Evolutionary conservation across 1,140 invertebrate species (phyloP).

Genomic region (Pemphigus obesinymphae): DNA sequence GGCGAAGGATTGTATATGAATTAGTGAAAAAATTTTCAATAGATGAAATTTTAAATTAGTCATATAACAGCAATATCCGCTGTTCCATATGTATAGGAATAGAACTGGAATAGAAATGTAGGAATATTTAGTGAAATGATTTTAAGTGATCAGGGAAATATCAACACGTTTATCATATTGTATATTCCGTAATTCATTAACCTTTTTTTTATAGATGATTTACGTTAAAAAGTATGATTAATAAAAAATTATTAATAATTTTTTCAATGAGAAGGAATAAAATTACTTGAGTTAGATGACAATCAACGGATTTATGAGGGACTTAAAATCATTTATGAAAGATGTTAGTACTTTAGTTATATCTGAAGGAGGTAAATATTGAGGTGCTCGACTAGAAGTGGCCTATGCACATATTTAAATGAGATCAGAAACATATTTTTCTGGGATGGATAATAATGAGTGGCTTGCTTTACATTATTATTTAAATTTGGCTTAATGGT

Average conservation of each 20-base stretch:
- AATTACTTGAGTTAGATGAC: not conserved
- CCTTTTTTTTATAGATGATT: not conserved
- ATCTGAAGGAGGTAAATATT: not conserved
- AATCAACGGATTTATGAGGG: not conserved
- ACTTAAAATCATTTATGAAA: not conserved
- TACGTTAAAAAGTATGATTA: not conserved
- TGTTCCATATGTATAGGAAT: not conserved
- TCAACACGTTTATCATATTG: not conserved
- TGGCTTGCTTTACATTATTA: conserved; percentile 3
- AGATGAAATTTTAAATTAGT: not conserved
- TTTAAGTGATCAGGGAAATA: not conserved
- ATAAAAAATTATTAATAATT: not conserved
- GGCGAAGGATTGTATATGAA: too few relatives aligned
- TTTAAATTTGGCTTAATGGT: not conserved
- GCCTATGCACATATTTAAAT: not conserved
- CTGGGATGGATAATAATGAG: not conserved
- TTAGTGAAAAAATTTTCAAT: too few relatives aligned
- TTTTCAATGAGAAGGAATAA: not conserved
- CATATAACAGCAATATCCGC: not conserved
- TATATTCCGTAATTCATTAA: not conserved
- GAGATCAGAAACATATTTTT: not conserved
- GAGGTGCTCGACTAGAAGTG: not conserved
- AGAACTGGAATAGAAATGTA: not conserved
- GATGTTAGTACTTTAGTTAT: not conserved
- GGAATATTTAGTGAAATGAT: not conserved